Base-by-base conservation (phyloP, 2,113 vertebrate species). In the Polyodon spathula region DNA sequence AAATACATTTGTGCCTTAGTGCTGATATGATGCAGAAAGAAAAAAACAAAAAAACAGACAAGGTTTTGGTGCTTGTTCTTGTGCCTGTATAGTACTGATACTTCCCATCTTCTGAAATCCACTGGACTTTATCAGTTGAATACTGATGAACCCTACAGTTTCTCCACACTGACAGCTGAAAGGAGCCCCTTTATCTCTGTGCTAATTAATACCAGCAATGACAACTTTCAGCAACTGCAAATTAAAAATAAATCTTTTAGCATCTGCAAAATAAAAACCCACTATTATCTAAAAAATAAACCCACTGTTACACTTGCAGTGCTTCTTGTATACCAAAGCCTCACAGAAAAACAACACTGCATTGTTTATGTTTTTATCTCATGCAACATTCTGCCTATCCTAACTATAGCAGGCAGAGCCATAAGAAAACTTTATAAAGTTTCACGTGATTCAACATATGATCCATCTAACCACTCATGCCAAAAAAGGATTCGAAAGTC, bases 11-110 rank as follows among this genome's bases (percentile, higher is more conserved):
- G 43, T 51, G 44, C 43, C 62, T 51, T 39, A 63, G 37, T 48
- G 42, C 55, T 51, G 43, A 46, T 40, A 61, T 6, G 60, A 70
- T 62, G 61, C 57, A 15, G 3, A 27, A 27, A 27, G 3, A 27
- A 27, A 75, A 68, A 71, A 62, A 63, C 3, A 74, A 69, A 71
- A 62, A 63, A 40, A 43, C 62, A 73, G 68, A 69, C 53, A 40
- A 1, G 14, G 0, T 59, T 76, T 56, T 39, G 59, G 61, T 54
- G 61, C 61, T 69, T 74, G 59, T 50, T 40, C 1, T 42, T 55
- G 58, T 1, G 38, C 70, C 56, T 68, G 7, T 17, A 54, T 17
- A 59, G 69, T 59, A 69, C 54, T 64, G 68, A 75, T 70, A 66
- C 54, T 14, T 56, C 43, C 58, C 4, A 6, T 63, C 64, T 52